Conservation (phyloP, 2,888 invertebrate species). For the Silvanus unidentatus region DNA sequence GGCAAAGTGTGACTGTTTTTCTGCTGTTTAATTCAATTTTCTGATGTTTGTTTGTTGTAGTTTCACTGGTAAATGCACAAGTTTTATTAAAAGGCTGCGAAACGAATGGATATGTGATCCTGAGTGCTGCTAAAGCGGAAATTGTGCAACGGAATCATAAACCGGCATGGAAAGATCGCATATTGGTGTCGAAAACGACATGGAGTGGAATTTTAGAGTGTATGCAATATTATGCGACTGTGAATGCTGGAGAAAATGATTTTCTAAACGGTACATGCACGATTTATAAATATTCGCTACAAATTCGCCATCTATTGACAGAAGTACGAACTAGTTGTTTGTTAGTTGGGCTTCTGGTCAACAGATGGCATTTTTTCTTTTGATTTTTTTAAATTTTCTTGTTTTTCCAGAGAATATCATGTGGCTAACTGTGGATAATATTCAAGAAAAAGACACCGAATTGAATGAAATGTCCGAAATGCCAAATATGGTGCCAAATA, state of each 20-base stretch:
- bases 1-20: constrained; percentile 84
- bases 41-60: constrained; percentile 44
- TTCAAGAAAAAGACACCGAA: constrained; percentile 74
- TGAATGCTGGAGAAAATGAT: constrained; percentile 72
- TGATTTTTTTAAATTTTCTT: constrained; percentile 2
- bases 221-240: constrained; percentile 99
- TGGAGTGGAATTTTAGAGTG: constrained; percentile 94
- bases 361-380: neutral
- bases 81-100: constrained; percentile 93
- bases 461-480: constrained; percentile 65
- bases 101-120: constrained; percentile 93
- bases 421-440: constrained; percentile 93
- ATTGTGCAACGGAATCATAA: constrained; percentile 79
- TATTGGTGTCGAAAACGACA: constrained; percentile 86
- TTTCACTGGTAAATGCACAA: constrained; percentile 89
- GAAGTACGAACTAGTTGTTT: neutral
- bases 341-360: neutral
- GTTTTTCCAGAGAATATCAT: constrained; percentile 74
- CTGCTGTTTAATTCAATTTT: constrained; percentile 4
- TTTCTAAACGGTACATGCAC: constrained; percentile 38
- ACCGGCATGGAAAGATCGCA: constrained; percentile 82
- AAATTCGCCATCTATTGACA: too few relatives aligned
- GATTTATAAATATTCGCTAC: too few relatives aligned
- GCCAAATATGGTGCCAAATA: constrained; percentile 60
- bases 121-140: constrained; percentile 94